Percentiles rank a stretch among this genome's conserved stretches.
phyloP scores from a whole-genome alignment of 2,888 invertebrate species.

The Synergus itoensis region DNA sequence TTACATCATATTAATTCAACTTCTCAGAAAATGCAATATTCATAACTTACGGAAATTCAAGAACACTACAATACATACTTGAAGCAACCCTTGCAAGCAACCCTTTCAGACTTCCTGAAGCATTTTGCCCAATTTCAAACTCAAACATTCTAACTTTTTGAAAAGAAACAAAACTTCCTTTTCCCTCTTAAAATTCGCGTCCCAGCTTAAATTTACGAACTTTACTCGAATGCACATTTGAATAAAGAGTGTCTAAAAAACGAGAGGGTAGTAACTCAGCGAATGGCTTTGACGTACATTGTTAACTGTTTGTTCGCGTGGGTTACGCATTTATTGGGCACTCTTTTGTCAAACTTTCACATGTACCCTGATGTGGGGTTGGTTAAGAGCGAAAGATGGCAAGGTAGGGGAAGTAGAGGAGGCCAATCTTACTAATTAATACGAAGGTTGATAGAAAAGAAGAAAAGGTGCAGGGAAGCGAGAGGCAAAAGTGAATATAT shows the following conservation, averaged over 20 bases:
- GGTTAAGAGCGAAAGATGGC: conserved; percentile 27
- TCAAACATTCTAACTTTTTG: conserved; percentile 8
- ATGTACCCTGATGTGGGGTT: conserved; percentile 25
- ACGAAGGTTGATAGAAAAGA: conserved; percentile 49
- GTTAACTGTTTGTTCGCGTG: conserved; percentile 38
- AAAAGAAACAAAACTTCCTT: background rate
- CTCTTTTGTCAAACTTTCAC: conserved; percentile 35
- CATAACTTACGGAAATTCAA: background rate
- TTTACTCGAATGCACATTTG: conserved; percentile 35
- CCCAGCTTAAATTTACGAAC: conserved; percentile 2
- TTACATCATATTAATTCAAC: background rate
- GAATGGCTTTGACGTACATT: conserved; percentile 28
- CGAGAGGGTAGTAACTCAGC: conserved; percentile 15
- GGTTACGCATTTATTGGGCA: conserved; percentile 16
- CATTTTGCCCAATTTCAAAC: background rate
- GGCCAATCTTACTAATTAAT: conserved; percentile 56
- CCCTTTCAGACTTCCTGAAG: background rate
- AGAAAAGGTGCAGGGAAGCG: conserved; percentile 53
- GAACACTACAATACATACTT: background rate
- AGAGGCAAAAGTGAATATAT: conserved; percentile 39
- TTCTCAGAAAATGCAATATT: conserved; percentile 6
- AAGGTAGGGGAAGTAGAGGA: background rate
- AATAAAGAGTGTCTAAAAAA: conserved; percentile 34
- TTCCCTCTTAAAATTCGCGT: conserved; percentile 1
- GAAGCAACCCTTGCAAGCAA: background rate